Conservation (phyloP, 2,888 invertebrate genomes). For the Rotaria socialis region DNA sequence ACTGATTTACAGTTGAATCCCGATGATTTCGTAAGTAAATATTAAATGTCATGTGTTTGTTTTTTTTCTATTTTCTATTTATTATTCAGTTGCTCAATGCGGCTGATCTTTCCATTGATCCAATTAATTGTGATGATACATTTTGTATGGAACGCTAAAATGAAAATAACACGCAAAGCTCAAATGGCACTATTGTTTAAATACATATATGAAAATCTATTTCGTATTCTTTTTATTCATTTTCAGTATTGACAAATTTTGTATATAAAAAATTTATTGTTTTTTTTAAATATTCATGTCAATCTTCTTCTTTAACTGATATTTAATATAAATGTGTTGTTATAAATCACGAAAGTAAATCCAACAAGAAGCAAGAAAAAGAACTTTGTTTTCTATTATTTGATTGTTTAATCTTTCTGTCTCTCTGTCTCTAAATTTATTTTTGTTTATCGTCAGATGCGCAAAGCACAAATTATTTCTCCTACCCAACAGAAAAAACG, state of each 20-base stretch:
- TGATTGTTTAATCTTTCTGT: too few species aligned
- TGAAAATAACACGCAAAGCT: background rate
- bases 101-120: slow-evolving; percentile 6
- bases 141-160: slow-evolving; percentile 9
- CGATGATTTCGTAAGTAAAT: slow-evolving; percentile 11
- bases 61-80: background rate
- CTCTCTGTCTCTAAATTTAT: background rate
- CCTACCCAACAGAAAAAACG: too few species aligned
- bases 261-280: background rate
- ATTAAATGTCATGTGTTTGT: background rate
- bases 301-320: background rate
- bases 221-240: background rate
- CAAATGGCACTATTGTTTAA: background rate
- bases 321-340: background rate
- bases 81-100: slow-evolving; percentile 15
- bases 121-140: background rate
- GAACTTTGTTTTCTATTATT: too few species aligned
- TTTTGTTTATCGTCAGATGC: background rate
- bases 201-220: background rate
- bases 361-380: background rate
- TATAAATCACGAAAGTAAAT: background rate
- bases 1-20: background rate
- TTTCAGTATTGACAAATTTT: background rate
- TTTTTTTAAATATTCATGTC: background rate
- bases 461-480: background rate